These are phyloP conservation scores for Gerris lacustris DNA, from an alignment of 2,888 invertebrate species.

Conservation along the genomic window DNA sequence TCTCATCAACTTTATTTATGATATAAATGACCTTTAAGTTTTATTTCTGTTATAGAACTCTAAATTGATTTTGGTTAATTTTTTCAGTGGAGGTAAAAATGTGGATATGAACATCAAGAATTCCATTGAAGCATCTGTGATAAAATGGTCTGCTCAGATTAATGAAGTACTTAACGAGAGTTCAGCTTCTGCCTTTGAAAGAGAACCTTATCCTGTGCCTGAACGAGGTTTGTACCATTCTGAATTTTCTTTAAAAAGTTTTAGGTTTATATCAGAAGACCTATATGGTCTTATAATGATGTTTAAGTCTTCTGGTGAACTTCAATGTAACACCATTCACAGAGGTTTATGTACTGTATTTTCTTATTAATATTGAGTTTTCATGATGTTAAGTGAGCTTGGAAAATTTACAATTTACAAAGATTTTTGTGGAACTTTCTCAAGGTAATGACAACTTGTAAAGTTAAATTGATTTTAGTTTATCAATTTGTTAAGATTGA, in stretches of 20 bases:
- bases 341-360: too few relatives aligned
- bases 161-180: slow-evolving; percentile 65
- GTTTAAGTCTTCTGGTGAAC: too few relatives aligned
- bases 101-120: slow-evolving; percentile 61
- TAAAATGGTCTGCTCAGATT: slow-evolving; percentile 73
- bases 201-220: slow-evolving; percentile 55
- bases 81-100: slow-evolving; percentile 43
- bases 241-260: too few relatives aligned
- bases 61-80: not conserved
- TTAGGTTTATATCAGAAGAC: too few relatives aligned
- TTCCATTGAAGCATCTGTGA: slow-evolving; percentile 70
- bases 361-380: too few relatives aligned
- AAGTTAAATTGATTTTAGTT: too few relatives aligned
- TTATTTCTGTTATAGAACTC: not conserved
- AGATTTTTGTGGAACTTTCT: too few relatives aligned
- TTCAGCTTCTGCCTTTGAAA: slow-evolving; percentile 55
- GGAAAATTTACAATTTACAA: too few relatives aligned
- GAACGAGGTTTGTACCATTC: slow-evolving; percentile 21
- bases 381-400: too few relatives aligned
- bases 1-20: not conserved
- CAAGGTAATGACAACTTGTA: too few relatives aligned
- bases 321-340: too few relatives aligned
- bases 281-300: too few relatives aligned
- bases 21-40: not conserved
- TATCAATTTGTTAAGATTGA: not conserved